Percentiles rank a stretch among this genome's conserved stretches.
These are phyloP conservation scores for Camelus bactrianus DNA, from an alignment of 2,113 vertebrate species.

Conservation along the genomic window DNA sequence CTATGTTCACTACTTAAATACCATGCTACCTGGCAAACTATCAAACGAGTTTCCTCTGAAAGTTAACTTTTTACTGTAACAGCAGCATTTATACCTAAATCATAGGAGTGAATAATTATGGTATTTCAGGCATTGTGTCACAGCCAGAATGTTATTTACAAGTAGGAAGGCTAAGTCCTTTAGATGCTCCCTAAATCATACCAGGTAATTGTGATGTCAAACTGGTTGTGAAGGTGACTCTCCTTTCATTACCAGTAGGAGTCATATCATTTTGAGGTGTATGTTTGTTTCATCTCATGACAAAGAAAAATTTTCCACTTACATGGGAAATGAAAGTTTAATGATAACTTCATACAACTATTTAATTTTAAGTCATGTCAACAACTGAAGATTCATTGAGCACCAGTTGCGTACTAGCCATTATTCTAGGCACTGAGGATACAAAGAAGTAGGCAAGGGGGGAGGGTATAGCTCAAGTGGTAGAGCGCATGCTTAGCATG, in stretches of 20 bases:
- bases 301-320: background rate
- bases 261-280: slow-evolving; percentile 7
- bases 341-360: background rate
- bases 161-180: background rate
- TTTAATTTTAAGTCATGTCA: slow-evolving; percentile 15
- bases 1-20: background rate
- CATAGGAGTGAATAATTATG: background rate
- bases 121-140: slow-evolving; percentile 42
- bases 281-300: slow-evolving; percentile 29
- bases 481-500: too few species aligned
- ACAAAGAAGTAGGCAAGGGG: background rate
- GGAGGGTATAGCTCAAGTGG: too few species aligned
- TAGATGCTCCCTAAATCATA: slow-evolving; percentile 45
- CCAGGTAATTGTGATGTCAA: slow-evolving; percentile 38
- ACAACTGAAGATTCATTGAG: background rate
- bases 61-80: background rate
- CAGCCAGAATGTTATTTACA: background rate
- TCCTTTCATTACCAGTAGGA: slow-evolving; percentile 25
- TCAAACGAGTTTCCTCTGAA: background rate
- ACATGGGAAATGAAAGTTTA: slow-evolving; percentile 28
- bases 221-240: slow-evolving; percentile 5
- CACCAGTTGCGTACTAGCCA: background rate
- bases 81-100: background rate
- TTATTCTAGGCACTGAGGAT: background rate
- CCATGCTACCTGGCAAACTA: background rate